These are phyloP conservation scores for Ichneumoninae sp. DNA, from an alignment of 2,888 invertebrate species.

Conservation along the genomic window DNA sequence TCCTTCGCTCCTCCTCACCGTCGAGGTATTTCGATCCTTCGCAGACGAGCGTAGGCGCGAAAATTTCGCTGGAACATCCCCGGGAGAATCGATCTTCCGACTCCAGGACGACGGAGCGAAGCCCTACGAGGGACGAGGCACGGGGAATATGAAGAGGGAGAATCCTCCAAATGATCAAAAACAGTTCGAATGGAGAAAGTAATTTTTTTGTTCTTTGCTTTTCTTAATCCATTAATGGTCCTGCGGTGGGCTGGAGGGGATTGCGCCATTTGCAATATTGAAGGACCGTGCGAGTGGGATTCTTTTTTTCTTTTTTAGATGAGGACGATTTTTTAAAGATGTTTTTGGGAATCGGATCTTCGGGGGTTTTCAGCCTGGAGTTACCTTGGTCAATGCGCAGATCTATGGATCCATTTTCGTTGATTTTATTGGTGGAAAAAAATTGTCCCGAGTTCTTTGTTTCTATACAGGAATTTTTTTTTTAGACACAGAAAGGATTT, in stretches of 20 bases:
- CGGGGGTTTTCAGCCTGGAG: too few species aligned
- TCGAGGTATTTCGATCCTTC: conserved; percentile 53
- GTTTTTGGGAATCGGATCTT: too few species aligned
- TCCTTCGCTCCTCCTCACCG: conserved; percentile 27
- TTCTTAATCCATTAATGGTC: neutral
- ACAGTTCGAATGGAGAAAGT: neutral
- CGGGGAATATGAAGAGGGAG: neutral
- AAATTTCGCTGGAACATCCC: conserved; percentile 21
- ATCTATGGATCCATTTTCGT: too few species aligned
- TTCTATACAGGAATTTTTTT: too few species aligned
- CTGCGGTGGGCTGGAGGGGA: neutral
- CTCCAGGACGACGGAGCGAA: neutral
- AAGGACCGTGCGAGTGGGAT: too few species aligned
- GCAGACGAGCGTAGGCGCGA: conserved; percentile 3
- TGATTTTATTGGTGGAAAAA: too few species aligned
- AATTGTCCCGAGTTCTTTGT: too few species aligned
- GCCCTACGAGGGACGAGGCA: neutral
- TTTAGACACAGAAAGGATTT: too few species aligned
- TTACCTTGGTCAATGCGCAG: too few species aligned
- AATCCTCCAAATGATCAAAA: neutral
- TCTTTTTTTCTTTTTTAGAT: too few species aligned
- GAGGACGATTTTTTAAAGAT: too few species aligned
- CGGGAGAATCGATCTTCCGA: neutral
- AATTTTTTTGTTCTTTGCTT: neutral
- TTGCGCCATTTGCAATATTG: too few species aligned